Conservation (phyloP, 2,888 invertebrate species). For the Trichogramma dendrolimi region DNA sequence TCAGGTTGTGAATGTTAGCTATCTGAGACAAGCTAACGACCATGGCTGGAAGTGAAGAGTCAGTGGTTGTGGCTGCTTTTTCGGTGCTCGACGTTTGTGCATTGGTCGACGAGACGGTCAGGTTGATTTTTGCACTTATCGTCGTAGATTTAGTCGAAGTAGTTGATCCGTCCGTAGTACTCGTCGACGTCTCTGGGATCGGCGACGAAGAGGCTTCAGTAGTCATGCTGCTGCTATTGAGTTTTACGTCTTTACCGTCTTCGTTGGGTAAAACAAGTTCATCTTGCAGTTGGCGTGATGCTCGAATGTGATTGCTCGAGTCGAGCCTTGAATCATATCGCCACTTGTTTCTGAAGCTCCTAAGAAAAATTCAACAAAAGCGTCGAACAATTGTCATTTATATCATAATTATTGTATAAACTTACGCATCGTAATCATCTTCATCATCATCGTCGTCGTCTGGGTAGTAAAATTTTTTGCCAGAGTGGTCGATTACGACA, state of each 20-base stretch:
- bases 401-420: background rate
- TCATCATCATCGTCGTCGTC: background rate
- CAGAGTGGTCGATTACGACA: slow-evolving; percentile 55
- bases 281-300: slow-evolving; percentile 50
- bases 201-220: no score
- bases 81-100: slow-evolving; percentile 1
- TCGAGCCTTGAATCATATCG: background rate
- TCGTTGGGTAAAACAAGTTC: slow-evolving; percentile 36
- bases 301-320: background rate
- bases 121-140: slow-evolving; percentile 42
- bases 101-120: slow-evolving; percentile 48
- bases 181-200: slow-evolving; percentile 33
- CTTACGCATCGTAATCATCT: background rate
- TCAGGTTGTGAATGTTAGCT: slow-evolving; percentile 43
- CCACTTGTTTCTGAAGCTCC: background rate
- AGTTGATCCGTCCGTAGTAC: slow-evolving; percentile 13
- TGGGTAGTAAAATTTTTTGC: background rate
- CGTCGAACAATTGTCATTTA: no score
- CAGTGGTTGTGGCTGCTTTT: slow-evolving; percentile 16
- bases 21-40: slow-evolving; percentile 34
- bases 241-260: slow-evolving; percentile 19
- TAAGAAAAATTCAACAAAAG: background rate
- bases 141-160: slow-evolving; percentile 44
- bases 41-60: slow-evolving; percentile 20
- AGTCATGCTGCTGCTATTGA: background rate